These are phyloP conservation scores for Mythimna pallens DNA, from an alignment of 2,888 invertebrate species.

Conservation along the genomic window DNA sequence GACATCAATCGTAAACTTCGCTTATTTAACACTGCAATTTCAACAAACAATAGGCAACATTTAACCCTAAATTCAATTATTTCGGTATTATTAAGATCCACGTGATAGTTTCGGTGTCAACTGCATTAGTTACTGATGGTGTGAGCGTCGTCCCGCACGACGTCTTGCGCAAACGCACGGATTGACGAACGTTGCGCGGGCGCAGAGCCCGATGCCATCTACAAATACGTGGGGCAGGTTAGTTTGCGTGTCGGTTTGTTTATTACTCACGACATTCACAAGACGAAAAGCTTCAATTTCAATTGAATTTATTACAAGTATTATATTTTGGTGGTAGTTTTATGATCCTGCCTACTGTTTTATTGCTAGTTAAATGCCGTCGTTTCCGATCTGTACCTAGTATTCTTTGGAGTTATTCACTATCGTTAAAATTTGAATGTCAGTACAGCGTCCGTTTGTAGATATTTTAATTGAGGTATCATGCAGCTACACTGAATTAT, in stretches of 20 bases:
- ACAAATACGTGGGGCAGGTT: conserved; percentile 66
- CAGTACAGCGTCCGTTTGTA: conserved; percentile 10
- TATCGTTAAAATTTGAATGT: conserved; percentile 17
- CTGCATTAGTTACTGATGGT: conserved; percentile 60
- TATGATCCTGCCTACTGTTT: conserved; percentile 11
- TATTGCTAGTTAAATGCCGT: conserved; percentile 3
- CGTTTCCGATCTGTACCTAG: background rate
- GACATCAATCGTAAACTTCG: background rate
- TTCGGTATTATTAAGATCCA: conserved; percentile 50
- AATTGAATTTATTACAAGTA: conserved; percentile 49
- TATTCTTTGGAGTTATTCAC: background rate
- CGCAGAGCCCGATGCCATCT: conserved; percentile 68
- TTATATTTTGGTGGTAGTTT: conserved; percentile 41
- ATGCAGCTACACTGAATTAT: conserved; percentile 49
- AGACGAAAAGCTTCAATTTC: conserved; percentile 44
- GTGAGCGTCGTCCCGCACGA: conserved; percentile 72
- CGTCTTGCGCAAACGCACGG: conserved; percentile 70
- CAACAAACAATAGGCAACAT: conserved; percentile 23
- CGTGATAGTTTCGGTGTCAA: conserved; percentile 60
- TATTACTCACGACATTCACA: conserved; percentile 66
- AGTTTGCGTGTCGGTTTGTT: conserved; percentile 71
- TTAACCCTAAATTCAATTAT: conserved; percentile 51
- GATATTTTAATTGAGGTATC: conserved; percentile 43
- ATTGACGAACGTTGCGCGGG: conserved; percentile 64
- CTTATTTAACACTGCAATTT: background rate